Evolutionary conservation across 2,888 invertebrate genomes (phyloP).

Genomic region (Luperina nickerlii): DNA sequence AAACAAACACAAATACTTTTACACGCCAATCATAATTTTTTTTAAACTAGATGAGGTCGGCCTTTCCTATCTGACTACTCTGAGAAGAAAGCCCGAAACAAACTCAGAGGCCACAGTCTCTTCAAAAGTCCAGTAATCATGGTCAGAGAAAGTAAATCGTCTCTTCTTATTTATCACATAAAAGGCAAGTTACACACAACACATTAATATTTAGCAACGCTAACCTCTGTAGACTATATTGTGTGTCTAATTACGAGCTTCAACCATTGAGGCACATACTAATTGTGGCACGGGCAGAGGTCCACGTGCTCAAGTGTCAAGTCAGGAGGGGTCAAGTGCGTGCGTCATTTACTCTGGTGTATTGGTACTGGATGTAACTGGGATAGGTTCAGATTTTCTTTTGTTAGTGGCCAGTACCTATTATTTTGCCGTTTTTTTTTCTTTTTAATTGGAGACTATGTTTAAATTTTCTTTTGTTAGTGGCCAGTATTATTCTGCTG

Average conservation of each 20-base stretch:
- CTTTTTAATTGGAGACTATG: not conserved
- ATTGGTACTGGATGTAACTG: constrained; percentile 10
- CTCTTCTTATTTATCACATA: no score
- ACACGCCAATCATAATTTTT: no score
- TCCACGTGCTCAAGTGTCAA: constrained; percentile 64
- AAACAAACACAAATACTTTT: no score
- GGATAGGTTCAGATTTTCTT: no score
- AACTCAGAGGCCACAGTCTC: no score
- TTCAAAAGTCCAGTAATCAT: no score
- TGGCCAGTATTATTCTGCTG: not conserved
- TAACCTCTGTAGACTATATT: constrained; percentile 22
- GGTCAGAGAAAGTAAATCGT: not conserved
- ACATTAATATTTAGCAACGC: constrained; percentile 16
- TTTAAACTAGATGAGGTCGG: no score
- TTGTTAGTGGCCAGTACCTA: not conserved
- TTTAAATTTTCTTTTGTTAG: constrained; percentile 7
- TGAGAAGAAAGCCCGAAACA: no score
- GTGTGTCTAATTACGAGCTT: constrained; percentile 49
- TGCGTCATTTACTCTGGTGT: constrained; percentile 30
- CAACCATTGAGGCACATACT: constrained; percentile 15
- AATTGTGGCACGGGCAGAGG: constrained; percentile 21
- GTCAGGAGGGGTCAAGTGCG: constrained; percentile 67
- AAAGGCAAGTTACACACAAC: no score
- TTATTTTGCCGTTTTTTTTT: not conserved
- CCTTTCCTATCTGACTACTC: no score